Evolutionary conservation across 2,113 vertebrate species (phyloP).

Genomic region (Hippocampus guttulatus): DNA sequence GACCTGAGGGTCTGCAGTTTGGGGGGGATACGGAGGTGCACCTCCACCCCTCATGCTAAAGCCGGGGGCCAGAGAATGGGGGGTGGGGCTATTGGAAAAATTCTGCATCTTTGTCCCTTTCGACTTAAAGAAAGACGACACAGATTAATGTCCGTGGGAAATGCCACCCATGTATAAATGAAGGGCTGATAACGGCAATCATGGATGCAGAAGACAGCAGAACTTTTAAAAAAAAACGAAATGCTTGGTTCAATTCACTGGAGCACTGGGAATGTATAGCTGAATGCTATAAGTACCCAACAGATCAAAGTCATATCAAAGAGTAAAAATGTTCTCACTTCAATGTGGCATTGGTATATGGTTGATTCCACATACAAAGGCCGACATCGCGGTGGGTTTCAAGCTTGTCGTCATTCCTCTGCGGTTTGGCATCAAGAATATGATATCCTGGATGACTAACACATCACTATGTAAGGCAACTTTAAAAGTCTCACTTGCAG

Average conservation of each 20-base stretch:
- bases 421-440: constrained; percentile 64
- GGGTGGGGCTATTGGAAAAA: constrained; percentile 73
- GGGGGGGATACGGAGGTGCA: constrained; percentile 65
- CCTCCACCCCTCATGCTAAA: constrained; percentile 68
- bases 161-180: constrained; percentile 51
- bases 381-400: constrained; percentile 15
- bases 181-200: constrained; percentile 48
- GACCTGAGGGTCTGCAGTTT: constrained; percentile 72
- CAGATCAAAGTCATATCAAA: constrained; percentile 28
- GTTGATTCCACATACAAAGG: constrained; percentile 14
- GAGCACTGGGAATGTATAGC: constrained; percentile 37
- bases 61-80: constrained; percentile 64
- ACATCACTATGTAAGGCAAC: constrained; percentile 34
- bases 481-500: constrained; percentile 47
- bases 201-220: constrained; percentile 42
- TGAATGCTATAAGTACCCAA: background rate
- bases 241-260: constrained; percentile 43
- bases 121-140: constrained; percentile 40
- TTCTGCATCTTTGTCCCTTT: constrained; percentile 71
- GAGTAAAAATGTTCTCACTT: constrained; percentile 35
- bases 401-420: constrained; percentile 43
- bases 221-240: constrained; percentile 26
- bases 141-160: constrained; percentile 51
- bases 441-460: constrained; percentile 29
- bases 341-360: constrained; percentile 10